These are phyloP conservation scores for Drosophila repleta DNA, from an alignment of 1,140 invertebrate genomes.

Conservation along the genomic window DNA sequence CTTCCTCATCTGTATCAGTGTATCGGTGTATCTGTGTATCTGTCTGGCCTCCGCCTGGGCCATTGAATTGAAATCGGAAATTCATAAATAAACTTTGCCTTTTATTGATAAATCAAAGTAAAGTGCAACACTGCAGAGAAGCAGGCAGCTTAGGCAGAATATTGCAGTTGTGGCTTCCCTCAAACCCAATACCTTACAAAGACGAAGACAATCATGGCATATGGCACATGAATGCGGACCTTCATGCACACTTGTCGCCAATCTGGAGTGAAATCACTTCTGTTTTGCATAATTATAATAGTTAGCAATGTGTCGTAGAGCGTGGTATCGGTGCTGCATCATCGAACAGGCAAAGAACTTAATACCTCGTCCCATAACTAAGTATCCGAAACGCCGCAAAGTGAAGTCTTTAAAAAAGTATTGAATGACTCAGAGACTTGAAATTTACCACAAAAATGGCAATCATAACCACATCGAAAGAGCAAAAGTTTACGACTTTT, in stretches of 20 bases:
- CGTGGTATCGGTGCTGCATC: too few relatives aligned
- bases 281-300: neutral
- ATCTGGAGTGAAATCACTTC: too few relatives aligned
- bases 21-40: neutral
- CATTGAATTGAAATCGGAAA: constrained; percentile 64
- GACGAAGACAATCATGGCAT: constrained; percentile 16
- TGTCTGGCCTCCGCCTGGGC: constrained; percentile 31
- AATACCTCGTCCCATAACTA: constrained; percentile 4
- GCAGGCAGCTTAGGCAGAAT: constrained; percentile 29
- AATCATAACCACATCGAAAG: constrained; percentile 58
- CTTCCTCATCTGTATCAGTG: neutral
- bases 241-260: too few relatives aligned
- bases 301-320: too few relatives aligned
- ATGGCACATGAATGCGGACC: constrained; percentile 30
- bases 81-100: constrained; percentile 73
- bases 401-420: constrained; percentile 6
- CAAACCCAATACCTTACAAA: neutral
- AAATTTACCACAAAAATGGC: constrained; percentile 36
- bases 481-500: constrained; percentile 64
- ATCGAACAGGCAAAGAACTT: too few relatives aligned
- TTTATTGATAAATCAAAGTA: constrained; percentile 76
- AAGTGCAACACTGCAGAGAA: constrained; percentile 55
- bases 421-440: constrained; percentile 43
- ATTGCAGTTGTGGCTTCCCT: constrained; percentile 10
- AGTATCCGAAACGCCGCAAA: neutral